Evolutionary conservation across 2,113 vertebrate species (phyloP).

Genomic region (Pangasianodon hypophthalmus): DNA sequence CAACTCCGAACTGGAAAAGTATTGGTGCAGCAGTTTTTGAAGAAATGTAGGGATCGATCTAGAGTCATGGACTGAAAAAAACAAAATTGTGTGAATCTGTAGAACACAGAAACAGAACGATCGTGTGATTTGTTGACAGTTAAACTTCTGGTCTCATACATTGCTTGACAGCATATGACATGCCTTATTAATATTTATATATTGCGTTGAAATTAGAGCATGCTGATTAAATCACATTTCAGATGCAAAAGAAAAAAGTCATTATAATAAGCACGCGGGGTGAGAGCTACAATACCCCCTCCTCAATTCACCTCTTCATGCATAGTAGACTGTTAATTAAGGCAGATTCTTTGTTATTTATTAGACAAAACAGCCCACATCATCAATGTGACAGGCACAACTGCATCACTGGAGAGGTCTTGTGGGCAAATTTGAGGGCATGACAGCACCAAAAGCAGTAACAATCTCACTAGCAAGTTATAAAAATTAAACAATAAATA

Average conservation of each 20-base stretch:
- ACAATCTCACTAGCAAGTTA: not conserved
- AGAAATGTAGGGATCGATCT: not conserved
- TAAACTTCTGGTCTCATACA: slow-evolving; percentile 25
- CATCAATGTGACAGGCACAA: not conserved
- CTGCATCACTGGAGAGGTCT: not conserved
- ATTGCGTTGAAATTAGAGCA: slow-evolving; percentile 25
- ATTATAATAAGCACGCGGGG: slow-evolving; percentile 10
- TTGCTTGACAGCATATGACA: slow-evolving; percentile 36
- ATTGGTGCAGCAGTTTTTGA: not conserved
- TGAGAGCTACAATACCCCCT: not conserved
- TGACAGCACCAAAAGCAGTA: not conserved
- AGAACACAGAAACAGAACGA: not conserved
- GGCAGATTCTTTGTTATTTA: not conserved
- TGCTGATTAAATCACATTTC: slow-evolving; percentile 29
- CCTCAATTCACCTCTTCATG: slow-evolving; percentile 18
- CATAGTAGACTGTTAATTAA: slow-evolving; percentile 36
- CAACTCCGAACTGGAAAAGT: slow-evolving; percentile 2
- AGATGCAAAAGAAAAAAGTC: slow-evolving; percentile 26
- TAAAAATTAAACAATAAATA: slow-evolving; percentile 13
- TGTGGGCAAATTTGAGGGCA: not conserved
- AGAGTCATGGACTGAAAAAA: not conserved
- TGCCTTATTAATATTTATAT: slow-evolving; percentile 51
- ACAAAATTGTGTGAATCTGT: not conserved
- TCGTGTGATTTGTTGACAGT: slow-evolving; percentile 5
- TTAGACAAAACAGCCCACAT: slow-evolving; percentile 1